These are phyloP conservation scores for Gonatopus flavifemur DNA, from an alignment of 1,140 invertebrate species.

Conservation along the genomic window DNA sequence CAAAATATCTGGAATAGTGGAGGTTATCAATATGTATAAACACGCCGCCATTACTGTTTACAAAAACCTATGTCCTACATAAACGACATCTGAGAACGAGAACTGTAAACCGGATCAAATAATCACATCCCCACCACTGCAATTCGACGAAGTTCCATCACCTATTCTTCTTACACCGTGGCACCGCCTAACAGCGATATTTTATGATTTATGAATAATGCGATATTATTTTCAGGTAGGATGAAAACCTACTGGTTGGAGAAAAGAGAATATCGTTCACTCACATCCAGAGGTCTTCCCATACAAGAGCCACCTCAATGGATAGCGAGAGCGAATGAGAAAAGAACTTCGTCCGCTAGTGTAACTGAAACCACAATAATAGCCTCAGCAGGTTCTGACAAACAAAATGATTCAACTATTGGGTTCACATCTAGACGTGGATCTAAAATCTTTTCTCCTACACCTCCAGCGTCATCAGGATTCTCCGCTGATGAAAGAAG, in stretches of 20 bases:
- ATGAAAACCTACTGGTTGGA: slow-evolving; percentile 95
- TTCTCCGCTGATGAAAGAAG: slow-evolving; percentile 60
- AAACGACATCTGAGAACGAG: too few relatives aligned
- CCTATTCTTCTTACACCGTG: too few relatives aligned
- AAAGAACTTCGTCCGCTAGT: slow-evolving; percentile 31
- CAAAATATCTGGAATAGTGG: too few relatives aligned
- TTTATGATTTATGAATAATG: not conserved
- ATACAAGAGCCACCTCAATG: slow-evolving; percentile 53
- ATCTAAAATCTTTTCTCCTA: slow-evolving; percentile 40
- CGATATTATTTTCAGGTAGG: slow-evolving; percentile 62
- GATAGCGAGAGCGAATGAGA: slow-evolving; percentile 37
- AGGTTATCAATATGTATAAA: too few relatives aligned
- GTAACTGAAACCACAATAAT: slow-evolving; percentile 19
- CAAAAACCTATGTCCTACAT: too few relatives aligned
- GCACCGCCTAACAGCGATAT: too few relatives aligned
- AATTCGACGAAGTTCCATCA: too few relatives aligned
- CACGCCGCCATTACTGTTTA: too few relatives aligned
- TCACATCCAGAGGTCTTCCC: slow-evolving; percentile 50
- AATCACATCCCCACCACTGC: too few relatives aligned
- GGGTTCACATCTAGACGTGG: slow-evolving; percentile 32
- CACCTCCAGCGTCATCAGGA: slow-evolving; percentile 37
- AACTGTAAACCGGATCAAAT: too few relatives aligned
- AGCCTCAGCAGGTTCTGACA: slow-evolving; percentile 26
- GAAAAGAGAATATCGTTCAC: slow-evolving; percentile 65
- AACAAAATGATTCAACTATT: slow-evolving; percentile 1